Evolutionary conservation across 2,888 invertebrate genomes (phyloP), one percentile per base, ranked within the genome.

Genomic region (Hoplodrina ambigua): DNA sequence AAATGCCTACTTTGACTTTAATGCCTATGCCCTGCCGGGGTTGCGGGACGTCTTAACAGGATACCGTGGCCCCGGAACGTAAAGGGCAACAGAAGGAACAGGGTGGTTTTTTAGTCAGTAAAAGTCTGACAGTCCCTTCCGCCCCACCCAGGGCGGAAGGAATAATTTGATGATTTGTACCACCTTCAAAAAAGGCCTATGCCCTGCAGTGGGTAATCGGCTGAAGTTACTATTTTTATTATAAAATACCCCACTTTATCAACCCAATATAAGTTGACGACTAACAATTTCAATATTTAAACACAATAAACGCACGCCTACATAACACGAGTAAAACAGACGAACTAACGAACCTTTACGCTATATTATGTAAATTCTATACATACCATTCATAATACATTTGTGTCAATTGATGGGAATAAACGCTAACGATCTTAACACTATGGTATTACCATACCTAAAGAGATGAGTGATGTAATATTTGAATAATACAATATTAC

Each of bases 301-400:
- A 75, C 55, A 72, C 56, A 72, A 72, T 82, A 81, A 81, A 75
- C 62, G 44, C 52, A 73, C 83, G 61, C 82, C 81, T 71, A 79
- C 75, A 61, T 56, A 17, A 15, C 58, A 55, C 61, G 72, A 63
- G 78, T 75, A 57, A 80, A 79, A 84, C 72, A 84, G 59, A 80
- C 66, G 19, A 69, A 77, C 81, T 86, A 86, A 86, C 83, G 84
- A 87, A 88, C 86, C 84, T 82, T 84, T 83, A 71, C 74, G 52
- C 72, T 86, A 86, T 61, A 69, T 77, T 82, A 85, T 69, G 80
- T 69, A 66, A 69, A 80, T 72, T 60, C 50, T 20, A 69, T 66
- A 60, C 63, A 75, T 56, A 67, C 41, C 41, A 79, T 66, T 69
- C 72, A 67, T 63, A 76, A 60, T 69, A 80, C 80, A 81, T 88